These are phyloP conservation scores for Tetragonisca angustula DNA, from an alignment of 2,888 invertebrate species.

Conservation along the genomic window DNA sequence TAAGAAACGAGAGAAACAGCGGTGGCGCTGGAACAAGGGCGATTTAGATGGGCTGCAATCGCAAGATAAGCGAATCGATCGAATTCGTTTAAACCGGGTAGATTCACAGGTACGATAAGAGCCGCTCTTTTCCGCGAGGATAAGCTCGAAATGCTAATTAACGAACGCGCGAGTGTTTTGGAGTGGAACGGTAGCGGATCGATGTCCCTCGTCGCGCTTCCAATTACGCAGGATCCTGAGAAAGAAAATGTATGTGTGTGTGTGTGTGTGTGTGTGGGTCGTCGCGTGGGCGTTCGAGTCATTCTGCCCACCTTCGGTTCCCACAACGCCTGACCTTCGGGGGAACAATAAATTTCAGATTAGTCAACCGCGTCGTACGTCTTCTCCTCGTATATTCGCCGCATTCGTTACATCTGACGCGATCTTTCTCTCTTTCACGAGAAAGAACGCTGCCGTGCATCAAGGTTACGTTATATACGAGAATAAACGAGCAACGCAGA, in stretches of 20 bases:
- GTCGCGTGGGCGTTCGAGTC: constrained; percentile 13
- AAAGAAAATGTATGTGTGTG: too few relatives aligned
- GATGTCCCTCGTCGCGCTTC: constrained; percentile 33
- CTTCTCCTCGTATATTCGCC: background rate
- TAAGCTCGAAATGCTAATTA: constrained; percentile 1
- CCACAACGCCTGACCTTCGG: constrained; percentile 45
- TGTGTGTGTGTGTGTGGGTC: constrained; percentile 9
- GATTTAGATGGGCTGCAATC: constrained; percentile 37
- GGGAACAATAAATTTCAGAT: constrained; percentile 45
- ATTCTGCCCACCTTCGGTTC: constrained; percentile 24
- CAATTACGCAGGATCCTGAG: background rate
- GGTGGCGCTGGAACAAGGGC: constrained; percentile 11
- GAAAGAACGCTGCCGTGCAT: background rate
- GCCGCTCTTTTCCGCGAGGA: background rate
- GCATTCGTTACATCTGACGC: background rate
- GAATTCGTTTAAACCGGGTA: constrained; percentile 8
- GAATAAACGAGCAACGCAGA: too few relatives aligned
- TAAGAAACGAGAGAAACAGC: background rate
- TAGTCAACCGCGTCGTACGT: constrained; percentile 2
- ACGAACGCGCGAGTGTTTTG: background rate
- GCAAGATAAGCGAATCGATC: constrained; percentile 30
- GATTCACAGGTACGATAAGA: constrained; percentile 24
- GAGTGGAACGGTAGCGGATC: constrained; percentile 1
- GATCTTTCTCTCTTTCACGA: background rate
- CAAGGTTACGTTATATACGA: too few relatives aligned